Evolutionary conservation across 2,113 vertebrate genomes (phyloP).

Genomic region (Nestor notabilis): DNA sequence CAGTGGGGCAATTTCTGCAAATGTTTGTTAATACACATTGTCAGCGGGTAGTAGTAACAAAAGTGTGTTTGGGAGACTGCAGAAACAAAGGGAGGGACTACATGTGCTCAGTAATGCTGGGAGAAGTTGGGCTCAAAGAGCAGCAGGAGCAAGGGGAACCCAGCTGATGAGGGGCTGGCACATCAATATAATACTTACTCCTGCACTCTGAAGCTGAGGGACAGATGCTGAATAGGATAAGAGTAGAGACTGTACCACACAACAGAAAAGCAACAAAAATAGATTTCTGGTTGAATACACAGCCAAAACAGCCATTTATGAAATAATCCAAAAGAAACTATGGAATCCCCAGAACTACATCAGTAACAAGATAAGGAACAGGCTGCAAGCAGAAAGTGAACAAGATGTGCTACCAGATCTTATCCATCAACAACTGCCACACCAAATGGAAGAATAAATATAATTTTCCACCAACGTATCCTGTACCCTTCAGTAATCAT

Average conservation of each 20-base stretch:
- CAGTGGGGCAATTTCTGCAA: not conserved
- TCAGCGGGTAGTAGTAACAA: not conserved
- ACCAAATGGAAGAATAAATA: not conserved
- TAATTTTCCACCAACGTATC: not conserved
- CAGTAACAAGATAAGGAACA: not conserved
- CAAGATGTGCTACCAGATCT: not conserved
- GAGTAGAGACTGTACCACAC: not conserved
- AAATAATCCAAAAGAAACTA: not conserved
- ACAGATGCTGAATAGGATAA: not conserved
- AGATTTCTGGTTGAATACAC: not conserved
- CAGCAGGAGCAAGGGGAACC: not conserved
- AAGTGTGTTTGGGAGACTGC: not conserved
- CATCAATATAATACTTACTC: not conserved
- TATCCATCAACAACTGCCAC: not conserved
- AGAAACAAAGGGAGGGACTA: not conserved
- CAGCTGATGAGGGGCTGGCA: not conserved
- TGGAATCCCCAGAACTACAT: not conserved
- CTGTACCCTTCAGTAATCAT: not conserved
- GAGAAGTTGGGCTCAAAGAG: not conserved
- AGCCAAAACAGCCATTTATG: not conserved
- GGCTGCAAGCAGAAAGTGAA: not conserved
- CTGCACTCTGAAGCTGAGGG: not conserved
- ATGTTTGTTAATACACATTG: not conserved
- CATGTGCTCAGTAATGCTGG: not conserved
- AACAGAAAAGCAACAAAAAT: not conserved